These are phyloP conservation scores for Vidua macroura DNA, from an alignment of 2,113 vertebrate genomes.

Conservation along the genomic window DNA sequence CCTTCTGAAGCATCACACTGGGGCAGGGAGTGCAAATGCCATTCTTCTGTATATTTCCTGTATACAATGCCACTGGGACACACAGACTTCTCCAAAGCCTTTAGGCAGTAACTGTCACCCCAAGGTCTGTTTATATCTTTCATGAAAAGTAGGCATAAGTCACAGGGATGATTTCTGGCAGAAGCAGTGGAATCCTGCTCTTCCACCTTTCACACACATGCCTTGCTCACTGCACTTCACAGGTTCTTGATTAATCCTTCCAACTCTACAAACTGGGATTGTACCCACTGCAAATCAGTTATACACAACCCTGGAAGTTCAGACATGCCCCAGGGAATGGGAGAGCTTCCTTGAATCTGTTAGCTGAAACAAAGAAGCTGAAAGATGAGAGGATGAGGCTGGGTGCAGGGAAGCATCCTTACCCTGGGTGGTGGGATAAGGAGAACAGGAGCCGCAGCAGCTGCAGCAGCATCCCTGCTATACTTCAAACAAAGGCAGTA, in stretches of 20 bases:
- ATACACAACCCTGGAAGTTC: not conserved
- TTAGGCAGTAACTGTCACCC: not conserved
- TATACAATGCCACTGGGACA: not conserved
- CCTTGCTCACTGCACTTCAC: not conserved
- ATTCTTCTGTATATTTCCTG: not conserved
- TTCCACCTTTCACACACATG: not conserved
- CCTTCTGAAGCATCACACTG: not conserved
- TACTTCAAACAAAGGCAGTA: not conserved
- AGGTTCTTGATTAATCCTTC: not conserved
- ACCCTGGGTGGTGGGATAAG: not conserved
- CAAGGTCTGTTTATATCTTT: not conserved
- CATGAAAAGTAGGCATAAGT: not conserved
- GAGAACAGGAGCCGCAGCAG: not conserved
- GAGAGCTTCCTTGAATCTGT: not conserved
- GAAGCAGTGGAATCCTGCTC: not conserved
- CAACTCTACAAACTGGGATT: accelerated
- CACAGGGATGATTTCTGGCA: not conserved
- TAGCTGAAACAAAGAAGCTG: not conserved
- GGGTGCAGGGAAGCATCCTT: not conserved
- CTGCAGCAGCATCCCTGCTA: not conserved
- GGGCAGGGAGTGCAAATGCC: not conserved
- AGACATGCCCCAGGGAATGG: not conserved
- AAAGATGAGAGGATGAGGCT: not conserved
- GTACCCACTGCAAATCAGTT: not conserved
- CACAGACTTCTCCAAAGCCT: not conserved